Evolutionary conservation across 2,888 invertebrate genomes (phyloP), one percentile per base, ranked within the genome.

Genomic region (Chloromyia formosa): DNA sequence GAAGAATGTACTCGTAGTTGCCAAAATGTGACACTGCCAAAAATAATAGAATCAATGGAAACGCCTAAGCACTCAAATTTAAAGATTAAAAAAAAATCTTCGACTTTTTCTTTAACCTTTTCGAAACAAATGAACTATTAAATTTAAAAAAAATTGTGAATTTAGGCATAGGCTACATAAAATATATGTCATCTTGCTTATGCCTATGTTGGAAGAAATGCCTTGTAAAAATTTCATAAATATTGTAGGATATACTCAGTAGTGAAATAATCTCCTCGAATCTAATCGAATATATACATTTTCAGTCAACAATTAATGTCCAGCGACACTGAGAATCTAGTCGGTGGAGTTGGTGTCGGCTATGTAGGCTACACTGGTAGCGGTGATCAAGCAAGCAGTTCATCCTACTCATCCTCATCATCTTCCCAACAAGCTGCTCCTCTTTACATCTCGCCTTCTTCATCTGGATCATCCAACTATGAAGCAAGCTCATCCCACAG

Each of bases 281-380:
- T 35, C 7, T 58, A 1, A 58, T 14, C 7, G 2, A 12, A 58
- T 20, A 18, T 16, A 58, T 58, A 4, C 22, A 61, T 27, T 61
- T 61, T 61, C 61, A 1, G 64, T 64, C 74, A 62, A 73, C 69
- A 20, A 27, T 20, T 54, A 27, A 20, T 56, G 20, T 18, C 49
- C 20, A 61, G 68, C 45, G 72, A 60, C 35, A 72, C 75, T 56
- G 58, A 40, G n/a, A 69, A 61, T 35, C 22, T 71, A 12, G 27
- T 35, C 27, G 71, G 53, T 71, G 75, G 74, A 5, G 69, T 69
- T 49, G 78, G 78, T 45, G 75, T 76, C 16, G 78, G 78, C 9
- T 75, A 74, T 64, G 77, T 78, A 54, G 78, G 77, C 18, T 74
- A 73, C 42, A 54, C 75, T 10, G 73, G 74, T 10, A 74, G 71